Conservation (phyloP, 2,888 invertebrate genomes). For the Eugnorisma glareosa region DNA sequence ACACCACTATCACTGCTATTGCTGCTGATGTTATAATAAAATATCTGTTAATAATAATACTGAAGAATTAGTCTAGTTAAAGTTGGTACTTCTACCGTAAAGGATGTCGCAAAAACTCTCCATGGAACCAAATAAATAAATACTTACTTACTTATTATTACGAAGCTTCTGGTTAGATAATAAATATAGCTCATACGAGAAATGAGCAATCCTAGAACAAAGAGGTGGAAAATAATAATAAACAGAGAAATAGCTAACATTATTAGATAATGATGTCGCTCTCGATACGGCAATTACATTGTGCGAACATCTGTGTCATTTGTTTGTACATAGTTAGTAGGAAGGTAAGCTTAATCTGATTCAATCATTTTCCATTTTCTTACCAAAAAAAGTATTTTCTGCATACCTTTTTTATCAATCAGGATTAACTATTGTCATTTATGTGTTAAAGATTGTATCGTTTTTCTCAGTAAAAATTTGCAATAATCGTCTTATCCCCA, state of each 20-base stretch:
- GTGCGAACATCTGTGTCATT: slow-evolving; percentile 20
- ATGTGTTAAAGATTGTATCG: slow-evolving; percentile 39
- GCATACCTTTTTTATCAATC: slow-evolving; percentile 19
- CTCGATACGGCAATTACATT: slow-evolving; percentile 6
- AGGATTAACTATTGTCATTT: slow-evolving; percentile 30
- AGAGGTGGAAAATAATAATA: background rate
- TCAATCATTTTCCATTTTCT: background rate
- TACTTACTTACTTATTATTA: background rate
- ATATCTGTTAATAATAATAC: background rate
- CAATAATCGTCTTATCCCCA: slow-evolving; percentile 42
- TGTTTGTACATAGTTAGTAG: slow-evolving; percentile 1
- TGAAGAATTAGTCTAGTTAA: background rate
- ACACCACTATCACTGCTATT: too few relatives aligned
- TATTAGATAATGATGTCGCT: background rate
- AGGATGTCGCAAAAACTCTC: background rate
- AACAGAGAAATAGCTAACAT: slow-evolving; percentile 1
- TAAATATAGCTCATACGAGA: background rate
- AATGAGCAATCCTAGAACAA: slow-evolving; percentile 5
- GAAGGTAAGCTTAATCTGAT: background rate
- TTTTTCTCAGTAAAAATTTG: slow-evolving; percentile 31
- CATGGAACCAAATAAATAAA: background rate
- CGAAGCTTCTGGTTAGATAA: background rate
- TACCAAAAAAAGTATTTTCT: background rate
- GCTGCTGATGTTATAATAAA: background rate
- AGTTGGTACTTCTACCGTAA: background rate